Base-by-base conservation (phyloP, 2,888 invertebrate genomes). In the Lasioglossum figueresi region DNA sequence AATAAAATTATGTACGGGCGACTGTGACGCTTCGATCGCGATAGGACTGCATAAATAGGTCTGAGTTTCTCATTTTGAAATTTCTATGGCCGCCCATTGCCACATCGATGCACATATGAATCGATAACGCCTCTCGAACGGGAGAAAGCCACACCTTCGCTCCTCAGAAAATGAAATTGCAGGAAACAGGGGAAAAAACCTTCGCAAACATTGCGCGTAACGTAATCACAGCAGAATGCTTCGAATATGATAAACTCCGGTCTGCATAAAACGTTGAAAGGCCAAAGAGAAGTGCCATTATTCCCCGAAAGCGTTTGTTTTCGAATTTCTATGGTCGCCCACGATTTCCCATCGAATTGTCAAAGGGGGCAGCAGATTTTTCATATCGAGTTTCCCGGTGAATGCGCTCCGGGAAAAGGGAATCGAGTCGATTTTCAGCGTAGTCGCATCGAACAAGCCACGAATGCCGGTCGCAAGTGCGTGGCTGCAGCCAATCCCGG, bases 401-500 rank as follows among this genome's bases (percentile, higher is more conserved):
- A 40, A 40, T n/a, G 12, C n/a, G 52, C 45, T 23, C 31, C 73
- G 68, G 19, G 27, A 66, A 72, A 78, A 34, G 8, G 68, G 34
- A 73, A 31, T n/a, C 37, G 10, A 34, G 76, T 56, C 52, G 63
- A 73, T 77, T 80, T 84, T 78, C 83, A 86, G 63, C 37, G 59
- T 77, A 81, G 83, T 81, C 89, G 88, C 86, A 83, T 74, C 59
- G 76, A 74, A 76, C 76, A 48, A 72, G 81, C 75, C 73, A 34
- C 72, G 80, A 79, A 80, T 87, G 82, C 70, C 85, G 23, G 89
- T 84, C 84, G 85, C 87, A 75, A 79, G 84, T 85, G 88, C 88
- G 88, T 87, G 85, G 87, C 84, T 84, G 88, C 84, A 88, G 88
- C 89, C 90, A 89, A 91, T 91, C 92, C 89, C 89, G 88, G 90